Percentiles rank a stretch among this genome's conserved stretches.
Conservation (phyloP, 2,113 vertebrate species). For the Lota lota region DNA sequence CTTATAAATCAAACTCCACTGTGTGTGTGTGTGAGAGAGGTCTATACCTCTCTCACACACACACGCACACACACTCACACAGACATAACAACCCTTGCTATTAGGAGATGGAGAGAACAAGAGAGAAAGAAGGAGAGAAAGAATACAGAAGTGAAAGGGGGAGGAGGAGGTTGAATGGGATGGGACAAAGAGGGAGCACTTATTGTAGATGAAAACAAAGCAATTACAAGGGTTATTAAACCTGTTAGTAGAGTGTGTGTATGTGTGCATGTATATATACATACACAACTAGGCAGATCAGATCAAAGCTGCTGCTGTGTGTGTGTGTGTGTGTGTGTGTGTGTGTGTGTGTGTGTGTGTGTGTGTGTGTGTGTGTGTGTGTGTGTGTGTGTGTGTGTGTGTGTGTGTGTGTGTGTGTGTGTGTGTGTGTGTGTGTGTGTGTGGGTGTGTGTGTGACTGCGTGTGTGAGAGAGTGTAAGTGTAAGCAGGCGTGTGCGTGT, state of each 20-base stretch:
- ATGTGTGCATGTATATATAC: neutral
- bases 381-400: too few species aligned
- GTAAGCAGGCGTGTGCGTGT: too few species aligned
- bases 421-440: constrained; percentile 1
- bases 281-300: constrained; percentile 19
- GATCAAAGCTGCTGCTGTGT: constrained; percentile 43
- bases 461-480: neutral
- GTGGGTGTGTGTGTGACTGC: neutral
- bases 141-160: constrained; percentile 2
- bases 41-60: constrained; percentile 12
- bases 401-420: too few species aligned
- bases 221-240: constrained; percentile 38
- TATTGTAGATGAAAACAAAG: constrained; percentile 44
- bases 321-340: too few species aligned
- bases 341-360: too few species aligned
- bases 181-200: constrained; percentile 1
- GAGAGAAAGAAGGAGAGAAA: constrained; percentile 11
- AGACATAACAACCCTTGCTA: neutral
- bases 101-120: neutral
- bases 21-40: too few species aligned
- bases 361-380: too few species aligned
- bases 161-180: neutral
- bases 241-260: constrained; percentile 10
- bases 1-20: constrained; percentile 50
- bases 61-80: constrained; percentile 1